Percentiles rank a stretch among this genome's conserved stretches.
phyloP scores from a whole-genome alignment of 2,888 invertebrate genomes.

The Hymenopus coronatus region DNA sequence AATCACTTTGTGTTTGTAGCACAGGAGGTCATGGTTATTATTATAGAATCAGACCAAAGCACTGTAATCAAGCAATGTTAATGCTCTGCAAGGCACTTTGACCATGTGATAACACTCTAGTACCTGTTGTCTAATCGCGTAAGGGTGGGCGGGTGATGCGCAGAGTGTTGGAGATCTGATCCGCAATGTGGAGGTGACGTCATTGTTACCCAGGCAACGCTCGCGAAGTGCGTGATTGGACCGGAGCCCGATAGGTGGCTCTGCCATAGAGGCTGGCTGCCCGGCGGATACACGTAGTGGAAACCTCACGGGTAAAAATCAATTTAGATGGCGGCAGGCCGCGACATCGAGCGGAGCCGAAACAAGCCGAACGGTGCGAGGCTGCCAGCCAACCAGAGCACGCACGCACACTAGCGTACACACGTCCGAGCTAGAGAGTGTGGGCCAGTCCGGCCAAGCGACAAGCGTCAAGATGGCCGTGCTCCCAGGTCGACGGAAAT shows the following conservation, averaged over 20 bases:
- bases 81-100: background rate
- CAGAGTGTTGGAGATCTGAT: background rate
- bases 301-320: slow-evolving; percentile 29
- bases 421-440: background rate
- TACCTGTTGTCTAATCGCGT: background rate
- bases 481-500: slow-evolving; percentile 24
- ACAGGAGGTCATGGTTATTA: too few species aligned
- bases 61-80: too few species aligned
- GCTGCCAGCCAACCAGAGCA: background rate
- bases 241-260: slow-evolving; percentile 28
- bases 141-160: background rate
- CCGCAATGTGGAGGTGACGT: slow-evolving; percentile 12
- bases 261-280: slow-evolving; percentile 18
- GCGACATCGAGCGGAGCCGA: background rate
- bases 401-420: background rate
- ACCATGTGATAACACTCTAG: background rate
- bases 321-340: slow-evolving; percentile 27
- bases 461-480: slow-evolving; percentile 27
- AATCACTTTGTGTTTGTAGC: too few species aligned
- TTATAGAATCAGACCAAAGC: too few species aligned
- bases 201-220: slow-evolving; percentile 23
- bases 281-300: background rate
- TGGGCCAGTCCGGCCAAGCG: background rate
- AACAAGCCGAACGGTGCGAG: background rate
- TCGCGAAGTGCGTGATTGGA: background rate